Percentiles rank a stretch among this genome's conserved stretches.
Evolutionary conservation across 2,888 invertebrate species (phyloP).

Genomic region (Eurytoma californica): DNA sequence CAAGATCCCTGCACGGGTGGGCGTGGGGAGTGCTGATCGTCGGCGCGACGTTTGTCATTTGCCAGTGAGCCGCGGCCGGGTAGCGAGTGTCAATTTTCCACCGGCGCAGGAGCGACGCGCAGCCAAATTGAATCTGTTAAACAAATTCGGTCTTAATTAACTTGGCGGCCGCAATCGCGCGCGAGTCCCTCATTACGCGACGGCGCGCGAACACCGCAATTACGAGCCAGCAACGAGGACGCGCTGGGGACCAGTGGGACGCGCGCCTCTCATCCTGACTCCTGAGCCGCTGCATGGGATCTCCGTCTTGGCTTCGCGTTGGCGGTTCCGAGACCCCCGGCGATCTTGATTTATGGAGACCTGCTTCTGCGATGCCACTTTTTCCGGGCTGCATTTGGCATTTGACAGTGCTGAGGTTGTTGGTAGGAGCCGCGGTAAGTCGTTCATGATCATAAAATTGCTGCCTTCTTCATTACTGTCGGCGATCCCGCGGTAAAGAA

Average conservation of each 20-base stretch:
- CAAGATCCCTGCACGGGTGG: background rate
- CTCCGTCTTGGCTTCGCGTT: no score
- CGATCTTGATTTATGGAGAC: no score
- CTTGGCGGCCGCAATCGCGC: constrained; percentile 29
- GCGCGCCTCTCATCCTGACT: no score
- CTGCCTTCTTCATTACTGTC: no score
- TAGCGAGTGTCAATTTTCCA: constrained; percentile 31
- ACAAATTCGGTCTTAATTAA: constrained; percentile 55
- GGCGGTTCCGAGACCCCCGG: no score
- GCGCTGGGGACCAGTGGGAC: constrained; percentile 17
- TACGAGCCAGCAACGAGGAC: constrained; percentile 17
- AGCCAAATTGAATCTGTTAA: constrained; percentile 52
- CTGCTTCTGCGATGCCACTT: no score
- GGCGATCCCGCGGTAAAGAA: no score
- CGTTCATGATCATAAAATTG: no score
- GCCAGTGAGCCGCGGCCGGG: background rate
- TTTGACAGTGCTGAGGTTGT: no score
- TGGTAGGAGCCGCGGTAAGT: no score
- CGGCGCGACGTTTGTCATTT: constrained; percentile 28
- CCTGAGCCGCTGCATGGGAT: no score
- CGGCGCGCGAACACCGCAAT: constrained; percentile 26
- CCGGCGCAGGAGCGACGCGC: constrained; percentile 7
- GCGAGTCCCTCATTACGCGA: constrained; percentile 6
- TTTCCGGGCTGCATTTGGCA: no score
- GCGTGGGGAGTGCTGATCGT: background rate